phyloP scores from a whole-genome alignment of 2,797 vertebrate genomes.

The Atherinosoma microstoma region DNA sequence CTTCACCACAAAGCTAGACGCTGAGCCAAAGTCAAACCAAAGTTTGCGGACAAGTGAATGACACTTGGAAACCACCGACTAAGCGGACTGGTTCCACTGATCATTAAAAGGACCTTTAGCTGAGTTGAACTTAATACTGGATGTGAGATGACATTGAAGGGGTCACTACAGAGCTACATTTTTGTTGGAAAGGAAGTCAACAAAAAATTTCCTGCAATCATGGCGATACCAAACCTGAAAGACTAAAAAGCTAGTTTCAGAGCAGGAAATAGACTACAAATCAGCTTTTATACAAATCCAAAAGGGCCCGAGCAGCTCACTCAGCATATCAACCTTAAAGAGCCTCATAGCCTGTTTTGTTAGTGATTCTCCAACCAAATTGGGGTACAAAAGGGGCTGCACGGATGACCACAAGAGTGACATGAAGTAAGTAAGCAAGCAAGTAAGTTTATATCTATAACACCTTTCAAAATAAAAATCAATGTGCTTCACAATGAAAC shows the following conservation, averaged over 20 bases:
- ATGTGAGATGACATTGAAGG: conserved; percentile 34
- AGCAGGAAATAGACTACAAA: conserved; percentile 1
- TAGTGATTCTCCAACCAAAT: background rate
- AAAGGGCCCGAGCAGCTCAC: background rate
- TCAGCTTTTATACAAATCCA: background rate
- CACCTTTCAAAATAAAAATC: no score
- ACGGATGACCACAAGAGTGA: background rate
- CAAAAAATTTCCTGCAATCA: background rate
- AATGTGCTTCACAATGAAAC: no score
- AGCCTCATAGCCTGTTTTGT: background rate
- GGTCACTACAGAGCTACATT: conserved; percentile 6
- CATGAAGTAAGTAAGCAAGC: no score
- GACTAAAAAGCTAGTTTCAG: conserved; percentile 1
- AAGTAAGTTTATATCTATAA: no score
- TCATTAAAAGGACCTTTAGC: conserved; percentile 50
- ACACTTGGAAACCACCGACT: conserved; percentile 70
- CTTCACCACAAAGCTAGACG: conserved; percentile 65
- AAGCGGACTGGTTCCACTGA: conserved; percentile 45
- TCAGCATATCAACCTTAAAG: background rate
- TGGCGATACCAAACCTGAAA: background rate
- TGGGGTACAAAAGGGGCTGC: background rate
- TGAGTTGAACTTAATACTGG: conserved; percentile 56
- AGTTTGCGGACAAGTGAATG: conserved; percentile 66
- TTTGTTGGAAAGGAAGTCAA: conserved; percentile 4
- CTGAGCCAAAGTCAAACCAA: conserved; percentile 70